phyloP scores from a whole-genome alignment of 2,113 vertebrate genomes.

The Colius striatus region DNA sequence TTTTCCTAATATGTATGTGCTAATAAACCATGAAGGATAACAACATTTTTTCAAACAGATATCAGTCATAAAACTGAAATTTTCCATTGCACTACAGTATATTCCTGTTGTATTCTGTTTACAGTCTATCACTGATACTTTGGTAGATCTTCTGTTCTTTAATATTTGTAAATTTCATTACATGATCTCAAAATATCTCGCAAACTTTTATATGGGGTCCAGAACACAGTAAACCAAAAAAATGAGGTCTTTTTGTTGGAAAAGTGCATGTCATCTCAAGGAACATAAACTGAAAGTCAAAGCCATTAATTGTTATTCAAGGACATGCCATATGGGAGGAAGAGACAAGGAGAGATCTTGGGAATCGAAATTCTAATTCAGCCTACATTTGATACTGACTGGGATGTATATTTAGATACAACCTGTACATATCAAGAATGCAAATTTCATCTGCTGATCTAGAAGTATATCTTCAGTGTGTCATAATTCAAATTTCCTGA shows the following conservation, averaged over 20 bases:
- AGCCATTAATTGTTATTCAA: background rate
- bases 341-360: background rate
- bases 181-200: background rate
- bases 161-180: background rate
- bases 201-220: background rate
- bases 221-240: background rate
- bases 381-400: background rate
- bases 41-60: background rate
- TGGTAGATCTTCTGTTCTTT: background rate
- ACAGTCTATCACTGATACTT: background rate
- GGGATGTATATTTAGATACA: background rate
- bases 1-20: background rate
- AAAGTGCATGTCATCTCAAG: background rate
- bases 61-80: background rate
- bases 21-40: background rate
- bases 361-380: background rate
- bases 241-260: background rate
- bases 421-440: background rate
- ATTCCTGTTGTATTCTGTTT: background rate
- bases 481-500: background rate
- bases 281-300: background rate
- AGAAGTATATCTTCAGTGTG: background rate
- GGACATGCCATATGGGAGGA: background rate
- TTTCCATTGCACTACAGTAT: background rate
- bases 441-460: background rate